Conservation (phyloP, 2,797 vertebrate genomes). For the Sarcophilus harrisii region DNA sequence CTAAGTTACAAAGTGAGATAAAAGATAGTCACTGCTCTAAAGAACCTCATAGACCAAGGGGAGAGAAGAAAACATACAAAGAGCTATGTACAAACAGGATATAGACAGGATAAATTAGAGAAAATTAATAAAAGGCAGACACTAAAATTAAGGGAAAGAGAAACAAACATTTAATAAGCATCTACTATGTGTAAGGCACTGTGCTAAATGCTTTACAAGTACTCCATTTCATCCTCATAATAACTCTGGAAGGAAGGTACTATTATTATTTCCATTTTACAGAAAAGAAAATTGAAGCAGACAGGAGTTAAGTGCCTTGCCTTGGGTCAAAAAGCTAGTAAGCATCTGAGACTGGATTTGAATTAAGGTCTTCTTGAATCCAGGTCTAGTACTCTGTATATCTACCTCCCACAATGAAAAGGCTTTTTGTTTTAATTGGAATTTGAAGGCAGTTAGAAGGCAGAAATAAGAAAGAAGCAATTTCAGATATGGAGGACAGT, state of each 20-base stretch:
- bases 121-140: not conserved
- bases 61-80: not conserved
- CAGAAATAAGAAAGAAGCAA: not conserved
- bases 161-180: not conserved
- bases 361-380: not conserved
- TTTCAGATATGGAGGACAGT: not conserved
- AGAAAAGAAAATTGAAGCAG: not conserved
- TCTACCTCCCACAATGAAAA: not conserved
- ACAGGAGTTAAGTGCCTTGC: not conserved
- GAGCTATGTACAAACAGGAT: not conserved
- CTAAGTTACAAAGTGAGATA: not conserved
- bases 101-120: not conserved
- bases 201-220: not conserved
- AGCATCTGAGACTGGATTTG: not conserved
- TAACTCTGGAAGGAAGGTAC: not conserved
- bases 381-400: not conserved
- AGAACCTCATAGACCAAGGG: not conserved
- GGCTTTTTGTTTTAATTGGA: not conserved
- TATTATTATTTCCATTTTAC: not conserved
- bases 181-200: not conserved
- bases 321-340: not conserved
- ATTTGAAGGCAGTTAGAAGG: not conserved
- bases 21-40: not conserved
- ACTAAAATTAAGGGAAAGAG: not conserved
- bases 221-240: not conserved